phyloP scores from a whole-genome alignment of 2,888 invertebrate genomes.

The Drosophila fulvimacula region DNA sequence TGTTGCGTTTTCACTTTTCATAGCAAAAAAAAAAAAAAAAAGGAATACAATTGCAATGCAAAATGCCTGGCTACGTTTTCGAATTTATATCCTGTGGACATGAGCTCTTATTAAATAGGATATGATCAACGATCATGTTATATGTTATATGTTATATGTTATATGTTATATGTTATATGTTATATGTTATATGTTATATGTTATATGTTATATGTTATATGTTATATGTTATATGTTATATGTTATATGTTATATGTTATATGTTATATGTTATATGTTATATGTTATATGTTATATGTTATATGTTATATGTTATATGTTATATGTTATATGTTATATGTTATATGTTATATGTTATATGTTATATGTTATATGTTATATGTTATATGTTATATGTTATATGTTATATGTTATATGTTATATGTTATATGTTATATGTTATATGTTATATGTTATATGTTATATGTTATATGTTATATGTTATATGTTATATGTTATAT shows the following conservation, averaged over 20 bases:
- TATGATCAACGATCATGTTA: not conserved
- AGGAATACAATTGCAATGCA: slow-evolving; percentile 34
- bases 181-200: slow-evolving; percentile 1
- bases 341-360: slow-evolving; percentile 2
- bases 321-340: slow-evolving; percentile 2
- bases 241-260: slow-evolving; percentile 1
- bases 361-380: slow-evolving; percentile 2
- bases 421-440: slow-evolving; percentile 3
- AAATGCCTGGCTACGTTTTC: slow-evolving; percentile 34
- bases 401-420: slow-evolving; percentile 4
- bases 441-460: slow-evolving; percentile 4
- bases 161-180: slow-evolving; percentile 1
- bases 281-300: slow-evolving; percentile 1
- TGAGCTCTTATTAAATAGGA: not conserved
- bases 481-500: slow-evolving; percentile 2
- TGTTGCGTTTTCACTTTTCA: slow-evolving; percentile 57
- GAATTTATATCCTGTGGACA: slow-evolving; percentile 18
- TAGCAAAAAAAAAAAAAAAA: slow-evolving; percentile 10
- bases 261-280: slow-evolving; percentile 1
- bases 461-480: slow-evolving; percentile 1
- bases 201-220: slow-evolving; percentile 1
- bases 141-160: not conserved
- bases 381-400: slow-evolving; percentile 3
- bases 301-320: slow-evolving; percentile 2
- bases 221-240: slow-evolving; percentile 4